Percentiles rank a stretch among this genome's conserved stretches.
These are phyloP conservation scores for Bimastos eiseni DNA, from an alignment of 2,888 invertebrate genomes.

Conservation along the genomic window DNA sequence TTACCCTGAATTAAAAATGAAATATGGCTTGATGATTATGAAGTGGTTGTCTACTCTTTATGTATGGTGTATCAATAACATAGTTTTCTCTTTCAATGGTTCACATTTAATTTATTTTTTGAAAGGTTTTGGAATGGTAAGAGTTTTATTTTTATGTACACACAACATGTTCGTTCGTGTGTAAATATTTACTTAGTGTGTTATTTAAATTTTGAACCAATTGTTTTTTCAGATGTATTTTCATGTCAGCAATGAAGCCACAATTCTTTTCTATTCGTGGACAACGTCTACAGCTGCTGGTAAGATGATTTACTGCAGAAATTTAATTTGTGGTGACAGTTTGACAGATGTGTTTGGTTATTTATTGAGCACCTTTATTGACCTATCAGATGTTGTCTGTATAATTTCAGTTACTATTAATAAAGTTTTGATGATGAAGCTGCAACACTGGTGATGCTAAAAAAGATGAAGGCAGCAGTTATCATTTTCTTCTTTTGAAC, in stretches of 20 bases:
- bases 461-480: not conserved
- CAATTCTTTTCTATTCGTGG: conserved; percentile 54
- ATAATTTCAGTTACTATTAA: not conserved
- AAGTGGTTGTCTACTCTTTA: not conserved
- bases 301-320: conserved; percentile 22
- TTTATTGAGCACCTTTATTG: not conserved
- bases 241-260: conserved; percentile 53
- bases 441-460: not conserved
- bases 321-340: not conserved
- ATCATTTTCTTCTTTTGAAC: not conserved
- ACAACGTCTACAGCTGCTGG: conserved; percentile 44
- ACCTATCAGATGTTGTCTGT: not conserved
- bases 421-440: not conserved
- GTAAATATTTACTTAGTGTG: not conserved
- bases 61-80: not conserved
- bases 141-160: not conserved
- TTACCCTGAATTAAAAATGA: not conserved
- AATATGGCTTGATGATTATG: not conserved
- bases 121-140: not conserved
- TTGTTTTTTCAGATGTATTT: conserved; percentile 59
- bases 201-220: not conserved
- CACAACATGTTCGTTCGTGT: too few species aligned
- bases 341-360: not conserved
- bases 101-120: not conserved
- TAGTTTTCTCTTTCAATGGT: not conserved